Percentiles rank a stretch among this genome's conserved stretches.
Conservation (phyloP, 1,140 invertebrate genomes). For the Asbolus verrucosus region DNA sequence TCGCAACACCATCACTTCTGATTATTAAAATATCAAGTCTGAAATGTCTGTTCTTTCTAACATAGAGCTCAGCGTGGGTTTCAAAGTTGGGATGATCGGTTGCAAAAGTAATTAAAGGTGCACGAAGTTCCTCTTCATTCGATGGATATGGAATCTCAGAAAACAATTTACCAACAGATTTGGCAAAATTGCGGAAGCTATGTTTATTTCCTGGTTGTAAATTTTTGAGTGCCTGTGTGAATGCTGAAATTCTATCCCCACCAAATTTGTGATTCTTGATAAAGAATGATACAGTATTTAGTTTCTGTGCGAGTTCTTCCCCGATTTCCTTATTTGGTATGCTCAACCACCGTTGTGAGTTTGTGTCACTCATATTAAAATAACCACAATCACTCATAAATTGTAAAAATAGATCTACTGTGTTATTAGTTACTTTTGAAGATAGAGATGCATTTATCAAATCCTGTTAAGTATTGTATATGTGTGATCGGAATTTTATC, state of each 20-base stretch:
- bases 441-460: constrained; percentile 11
- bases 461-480: constrained; percentile 10
- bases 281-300: constrained; percentile 11
- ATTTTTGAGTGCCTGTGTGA: not conserved
- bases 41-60: constrained; percentile 14
- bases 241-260: constrained; percentile 17
- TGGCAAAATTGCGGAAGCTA: not conserved
- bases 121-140: constrained; percentile 21
- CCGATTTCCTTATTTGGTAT: constrained; percentile 7
- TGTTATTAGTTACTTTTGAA: constrained; percentile 13
- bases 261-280: constrained; percentile 5
- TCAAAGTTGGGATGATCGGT: constrained; percentile 2
- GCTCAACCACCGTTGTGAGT: not conserved
- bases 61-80: constrained; percentile 11
- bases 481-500: constrained; percentile 15
- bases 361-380: constrained; percentile 12
- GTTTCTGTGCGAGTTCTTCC: constrained; percentile 22
- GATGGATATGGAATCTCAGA: constrained; percentile 4
- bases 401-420: constrained; percentile 22
- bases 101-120: constrained; percentile 14
- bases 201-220: constrained; percentile 8
- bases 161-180: constrained; percentile 8
- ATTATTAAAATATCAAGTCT: constrained; percentile 22
- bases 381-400: constrained; percentile 18
- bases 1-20: constrained; percentile 15